A percentile compares a stretch with the other conserved stretches of the same genome.
Conservation (phyloP, 2,888 invertebrate genomes). For the Anorthoa munda region DNA sequence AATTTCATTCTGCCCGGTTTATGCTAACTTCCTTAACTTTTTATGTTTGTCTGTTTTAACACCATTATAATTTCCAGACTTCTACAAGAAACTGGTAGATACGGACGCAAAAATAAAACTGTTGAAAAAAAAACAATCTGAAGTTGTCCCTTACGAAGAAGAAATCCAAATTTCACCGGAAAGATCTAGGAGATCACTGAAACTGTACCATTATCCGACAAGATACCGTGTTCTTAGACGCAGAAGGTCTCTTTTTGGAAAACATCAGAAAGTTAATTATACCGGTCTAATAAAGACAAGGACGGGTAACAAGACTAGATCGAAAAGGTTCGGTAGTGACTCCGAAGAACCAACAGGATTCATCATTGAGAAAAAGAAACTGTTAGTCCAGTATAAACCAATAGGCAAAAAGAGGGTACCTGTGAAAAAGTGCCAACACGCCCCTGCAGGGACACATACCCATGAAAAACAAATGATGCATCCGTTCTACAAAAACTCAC, state of each 20-base stretch:
- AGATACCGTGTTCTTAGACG: conserved; percentile 46
- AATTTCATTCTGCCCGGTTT: too few species aligned
- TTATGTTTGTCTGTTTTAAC: background rate
- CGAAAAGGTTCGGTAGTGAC: conserved; percentile 60
- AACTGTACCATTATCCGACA: conserved; percentile 51
- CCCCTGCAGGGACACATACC: conserved; percentile 72
- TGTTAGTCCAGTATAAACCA: conserved; percentile 75
- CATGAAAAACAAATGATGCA: conserved; percentile 80
- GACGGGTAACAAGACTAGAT: conserved; percentile 41
- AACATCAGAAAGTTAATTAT: background rate
- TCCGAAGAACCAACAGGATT: conserved; percentile 69
- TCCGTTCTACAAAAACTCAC: conserved; percentile 81
- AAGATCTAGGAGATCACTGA: conserved; percentile 75
- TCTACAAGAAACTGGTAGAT: conserved; percentile 82
- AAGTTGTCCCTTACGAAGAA: background rate
- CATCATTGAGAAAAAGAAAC: conserved; percentile 77
- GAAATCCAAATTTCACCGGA: conserved; percentile 49
- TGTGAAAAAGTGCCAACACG: conserved; percentile 78
- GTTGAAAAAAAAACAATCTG: conserved; percentile 70
- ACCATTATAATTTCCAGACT: conserved; percentile 74
- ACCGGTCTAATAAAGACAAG: background rate
- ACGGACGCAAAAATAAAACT: conserved; percentile 82
- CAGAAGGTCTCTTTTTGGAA: conserved; percentile 32
- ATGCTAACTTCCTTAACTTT: too few species aligned
- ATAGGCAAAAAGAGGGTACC: conserved; percentile 63